Conservation (phyloP, 2,797 vertebrate species). For the Eospalax fontanierii region DNA sequence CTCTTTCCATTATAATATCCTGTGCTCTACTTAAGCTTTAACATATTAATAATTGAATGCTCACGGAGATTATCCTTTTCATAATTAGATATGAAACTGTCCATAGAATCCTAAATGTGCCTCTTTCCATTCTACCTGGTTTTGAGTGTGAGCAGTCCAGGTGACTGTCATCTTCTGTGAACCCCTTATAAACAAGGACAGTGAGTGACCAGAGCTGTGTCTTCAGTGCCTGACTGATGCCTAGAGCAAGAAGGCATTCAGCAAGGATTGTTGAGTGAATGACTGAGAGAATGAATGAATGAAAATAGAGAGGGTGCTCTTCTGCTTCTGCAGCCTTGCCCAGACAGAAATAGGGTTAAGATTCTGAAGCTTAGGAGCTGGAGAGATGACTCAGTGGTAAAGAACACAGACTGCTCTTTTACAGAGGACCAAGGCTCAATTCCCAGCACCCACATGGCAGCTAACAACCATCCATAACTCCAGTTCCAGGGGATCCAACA, state of each 20-base stretch:
- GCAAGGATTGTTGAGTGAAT: background rate
- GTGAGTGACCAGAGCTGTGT: background rate
- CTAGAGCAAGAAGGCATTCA: background rate
- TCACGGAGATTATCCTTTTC: background rate
- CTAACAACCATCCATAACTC: no score
- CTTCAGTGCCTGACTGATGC: background rate
- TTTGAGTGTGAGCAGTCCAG: background rate
- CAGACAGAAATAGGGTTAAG: no score
- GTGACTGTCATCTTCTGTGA: background rate
- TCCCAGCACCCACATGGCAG: no score
- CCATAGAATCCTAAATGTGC: background rate
- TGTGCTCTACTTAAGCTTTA: slow-evolving; percentile 40
- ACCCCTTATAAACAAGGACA: background rate
- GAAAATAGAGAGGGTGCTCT: no score
- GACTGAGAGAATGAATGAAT: no score
- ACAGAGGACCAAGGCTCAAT: no score
- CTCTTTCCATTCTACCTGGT: background rate
- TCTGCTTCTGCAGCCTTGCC: no score
- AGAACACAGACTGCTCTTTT: no score
- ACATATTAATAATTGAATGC: background rate
- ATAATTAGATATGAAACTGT: background rate
- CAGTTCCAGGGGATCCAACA: no score
- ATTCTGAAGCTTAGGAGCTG: no score
- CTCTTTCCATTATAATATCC: background rate
- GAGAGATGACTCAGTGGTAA: no score